phyloP scores from a whole-genome alignment of 2,888 invertebrate species.

The Philaethria dido region DNA sequence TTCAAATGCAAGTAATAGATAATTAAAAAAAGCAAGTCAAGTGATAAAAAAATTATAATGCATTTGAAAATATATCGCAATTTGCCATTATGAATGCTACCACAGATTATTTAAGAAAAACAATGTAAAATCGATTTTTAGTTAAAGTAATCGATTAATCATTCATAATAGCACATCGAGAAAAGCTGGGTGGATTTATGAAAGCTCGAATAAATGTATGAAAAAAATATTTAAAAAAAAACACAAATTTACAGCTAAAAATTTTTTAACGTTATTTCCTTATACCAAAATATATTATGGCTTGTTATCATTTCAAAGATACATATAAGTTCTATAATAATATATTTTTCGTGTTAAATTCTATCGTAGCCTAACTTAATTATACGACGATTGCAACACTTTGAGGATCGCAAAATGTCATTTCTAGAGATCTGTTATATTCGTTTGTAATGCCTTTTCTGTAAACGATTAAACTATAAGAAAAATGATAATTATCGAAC shows the following conservation, averaged over 20 bases:
- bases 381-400: constrained; percentile 77
- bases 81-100: constrained; percentile 21
- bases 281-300: constrained; percentile 84
- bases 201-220: constrained; percentile 46
- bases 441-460: constrained; percentile 65
- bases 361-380: constrained; percentile 75
- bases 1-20: constrained; percentile 50
- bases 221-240: constrained; percentile 50
- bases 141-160: constrained; percentile 12
- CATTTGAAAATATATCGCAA: constrained; percentile 41
- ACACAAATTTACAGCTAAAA: constrained; percentile 70
- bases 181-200: constrained; percentile 58
- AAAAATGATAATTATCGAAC: not conserved
- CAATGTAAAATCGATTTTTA: constrained; percentile 9
- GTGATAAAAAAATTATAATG: constrained; percentile 31
- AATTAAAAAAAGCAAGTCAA: constrained; percentile 37
- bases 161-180: constrained; percentile 28
- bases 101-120: constrained; percentile 2
- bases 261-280: constrained; percentile 67
- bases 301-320: constrained; percentile 79
- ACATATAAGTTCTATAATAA: constrained; percentile 70
- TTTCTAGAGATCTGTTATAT: constrained; percentile 70
- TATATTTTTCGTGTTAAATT: constrained; percentile 69
- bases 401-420: constrained; percentile 75
- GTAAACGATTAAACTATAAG: constrained; percentile 26